Evolutionary conservation across 92 coral and sea anemone genomes (phyloP).

Genomic region (Pocillopora meandrina): DNA sequence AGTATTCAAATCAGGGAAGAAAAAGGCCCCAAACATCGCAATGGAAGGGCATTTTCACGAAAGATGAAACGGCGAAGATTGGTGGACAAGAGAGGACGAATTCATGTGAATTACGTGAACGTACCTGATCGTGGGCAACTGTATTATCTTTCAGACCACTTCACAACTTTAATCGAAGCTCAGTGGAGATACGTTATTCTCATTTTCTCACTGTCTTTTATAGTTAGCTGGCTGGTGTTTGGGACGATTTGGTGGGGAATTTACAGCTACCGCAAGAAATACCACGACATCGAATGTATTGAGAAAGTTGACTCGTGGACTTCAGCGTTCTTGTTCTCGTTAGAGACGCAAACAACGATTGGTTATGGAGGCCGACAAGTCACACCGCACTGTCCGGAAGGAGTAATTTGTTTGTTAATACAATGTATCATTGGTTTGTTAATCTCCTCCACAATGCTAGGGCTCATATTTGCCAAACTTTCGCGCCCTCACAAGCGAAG

Average conservation of each 20-base stretch:
- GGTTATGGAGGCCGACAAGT: slow-evolving; percentile 80
- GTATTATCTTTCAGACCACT: slow-evolving; percentile 83
- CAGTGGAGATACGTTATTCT: slow-evolving; percentile 92
- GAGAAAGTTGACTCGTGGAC: slow-evolving; percentile 88
- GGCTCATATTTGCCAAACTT: slow-evolving; percentile 76
- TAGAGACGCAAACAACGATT: slow-evolving; percentile 83
- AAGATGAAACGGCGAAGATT: slow-evolving; percentile 80
- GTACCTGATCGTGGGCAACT: slow-evolving; percentile 78
- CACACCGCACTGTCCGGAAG: slow-evolving; percentile 85
- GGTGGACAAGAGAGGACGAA: slow-evolving; percentile 77
- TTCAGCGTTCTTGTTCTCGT: slow-evolving; percentile 79
- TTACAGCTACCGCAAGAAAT: slow-evolving; percentile 59
- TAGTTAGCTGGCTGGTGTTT: slow-evolving; percentile 86
- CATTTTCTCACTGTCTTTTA: slow-evolving; percentile 74
- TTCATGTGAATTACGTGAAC: slow-evolving; percentile 65
- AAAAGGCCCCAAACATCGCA: slow-evolving; percentile 58
- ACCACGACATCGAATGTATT: slow-evolving; percentile 56
- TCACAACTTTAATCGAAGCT: slow-evolving; percentile 93
- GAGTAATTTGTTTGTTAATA: slow-evolving; percentile 62
- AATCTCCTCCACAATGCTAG: slow-evolving; percentile 70
- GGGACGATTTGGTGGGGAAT: slow-evolving; percentile 96
- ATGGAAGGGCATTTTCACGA: slow-evolving; percentile 60
- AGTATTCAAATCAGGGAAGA: slow-evolving; percentile 48
- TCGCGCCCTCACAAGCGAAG: slow-evolving; percentile 70
- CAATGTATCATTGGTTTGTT: slow-evolving; percentile 77